Evolutionary conservation across 2,797 vertebrate species (phyloP).

Genomic region (Micropoecilia bifurca): DNA sequence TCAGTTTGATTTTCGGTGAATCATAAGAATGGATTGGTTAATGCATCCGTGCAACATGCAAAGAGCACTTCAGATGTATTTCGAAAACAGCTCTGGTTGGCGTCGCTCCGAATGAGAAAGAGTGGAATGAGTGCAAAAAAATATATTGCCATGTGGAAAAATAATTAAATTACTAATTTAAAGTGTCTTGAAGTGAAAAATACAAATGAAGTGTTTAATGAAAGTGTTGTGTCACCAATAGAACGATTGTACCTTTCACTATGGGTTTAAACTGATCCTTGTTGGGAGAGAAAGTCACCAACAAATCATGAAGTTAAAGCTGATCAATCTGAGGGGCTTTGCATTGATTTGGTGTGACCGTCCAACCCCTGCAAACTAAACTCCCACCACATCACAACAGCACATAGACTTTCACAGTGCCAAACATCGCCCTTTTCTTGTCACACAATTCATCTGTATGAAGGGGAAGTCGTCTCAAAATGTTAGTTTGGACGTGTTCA

Average conservation of each 20-base stretch:
- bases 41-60: slow-evolving; percentile 41
- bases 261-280: no score
- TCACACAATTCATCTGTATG: background rate
- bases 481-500: background rate
- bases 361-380: background rate
- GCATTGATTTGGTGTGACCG: background rate
- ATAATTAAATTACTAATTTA: slow-evolving; percentile 10
- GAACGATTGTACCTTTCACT: background rate
- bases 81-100: slow-evolving; percentile 15
- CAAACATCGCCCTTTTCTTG: background rate
- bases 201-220: background rate
- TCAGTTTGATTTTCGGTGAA: slow-evolving; percentile 49
- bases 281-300: background rate
- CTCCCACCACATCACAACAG: background rate
- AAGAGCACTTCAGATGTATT: slow-evolving; percentile 24
- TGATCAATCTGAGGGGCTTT: background rate
- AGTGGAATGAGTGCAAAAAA: background rate
- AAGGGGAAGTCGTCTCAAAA: background rate
- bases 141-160: background rate
- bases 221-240: background rate
- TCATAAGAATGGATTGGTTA: slow-evolving; percentile 49
- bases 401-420: background rate
- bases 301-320: background rate
- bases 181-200: background rate
- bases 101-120: slow-evolving; percentile 5